phyloP scores from a whole-genome alignment of 2,797 vertebrate species.

The Staurois parvus region DNA sequence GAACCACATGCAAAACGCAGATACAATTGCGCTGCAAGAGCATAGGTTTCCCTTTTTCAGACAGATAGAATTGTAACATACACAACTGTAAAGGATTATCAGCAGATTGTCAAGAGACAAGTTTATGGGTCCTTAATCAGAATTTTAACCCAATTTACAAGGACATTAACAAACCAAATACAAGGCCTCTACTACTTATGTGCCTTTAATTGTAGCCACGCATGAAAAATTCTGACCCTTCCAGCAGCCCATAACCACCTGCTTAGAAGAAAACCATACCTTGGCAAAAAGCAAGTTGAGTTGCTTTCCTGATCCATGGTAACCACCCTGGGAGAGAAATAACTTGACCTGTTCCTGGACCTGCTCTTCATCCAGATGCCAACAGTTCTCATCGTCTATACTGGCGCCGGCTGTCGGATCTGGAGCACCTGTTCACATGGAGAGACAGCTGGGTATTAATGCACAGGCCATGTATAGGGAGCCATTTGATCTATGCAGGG shows the following conservation, averaged over 20 bases:
- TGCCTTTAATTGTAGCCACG: neutral
- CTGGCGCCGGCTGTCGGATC: conserved; percentile 96
- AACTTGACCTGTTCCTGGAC: conserved; percentile 97
- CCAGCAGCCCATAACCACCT: neutral
- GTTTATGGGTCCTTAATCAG: too few relatives aligned
- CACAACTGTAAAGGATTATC: too few relatives aligned
- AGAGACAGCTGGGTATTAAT: conserved; percentile 34
- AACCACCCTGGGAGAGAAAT: conserved; percentile 95
- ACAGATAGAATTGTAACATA: too few relatives aligned
- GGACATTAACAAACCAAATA: too few relatives aligned
- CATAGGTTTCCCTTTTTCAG: too few relatives aligned
- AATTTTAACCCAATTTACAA: too few relatives aligned
- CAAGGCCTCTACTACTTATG: too few relatives aligned
- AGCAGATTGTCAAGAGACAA: too few relatives aligned
- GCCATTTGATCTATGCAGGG: conserved; percentile 2
- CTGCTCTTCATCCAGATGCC: conserved; percentile 97
- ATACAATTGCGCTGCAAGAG: too few relatives aligned
- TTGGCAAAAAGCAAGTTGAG: conserved; percentile 97
- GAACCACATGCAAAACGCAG: too few relatives aligned
- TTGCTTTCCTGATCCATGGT: conserved; percentile 96
- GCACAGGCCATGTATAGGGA: neutral
- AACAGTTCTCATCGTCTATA: conserved; percentile 96
- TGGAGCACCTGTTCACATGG: conserved; percentile 84
- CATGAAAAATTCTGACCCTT: neutral
- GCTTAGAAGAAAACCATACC: conserved; percentile 72